Percentiles rank a stretch among this genome's conserved stretches.
These are phyloP conservation scores for Meteorus colon DNA, from an alignment of 2,888 invertebrate genomes.

Conservation along the genomic window DNA sequence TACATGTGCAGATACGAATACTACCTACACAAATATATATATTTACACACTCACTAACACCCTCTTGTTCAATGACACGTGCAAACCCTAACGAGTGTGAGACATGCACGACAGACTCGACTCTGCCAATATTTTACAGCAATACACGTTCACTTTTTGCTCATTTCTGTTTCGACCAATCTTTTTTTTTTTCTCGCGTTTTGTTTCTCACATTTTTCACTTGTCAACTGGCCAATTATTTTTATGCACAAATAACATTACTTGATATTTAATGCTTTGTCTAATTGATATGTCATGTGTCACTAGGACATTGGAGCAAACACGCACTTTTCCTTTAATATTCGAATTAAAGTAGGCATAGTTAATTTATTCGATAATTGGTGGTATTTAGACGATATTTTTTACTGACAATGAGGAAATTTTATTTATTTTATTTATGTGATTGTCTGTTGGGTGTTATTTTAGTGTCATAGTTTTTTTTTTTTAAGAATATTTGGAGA, in stretches of 20 bases:
- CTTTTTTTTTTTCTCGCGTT: background rate
- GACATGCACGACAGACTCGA: constrained; percentile 21
- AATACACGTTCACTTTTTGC: constrained; percentile 5
- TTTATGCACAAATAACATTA: background rate
- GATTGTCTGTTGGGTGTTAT: too few species aligned
- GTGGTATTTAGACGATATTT: too few species aligned
- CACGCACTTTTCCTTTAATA: too few species aligned
- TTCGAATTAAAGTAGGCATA: too few species aligned
- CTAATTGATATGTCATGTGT: background rate
- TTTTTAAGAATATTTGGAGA: too few species aligned
- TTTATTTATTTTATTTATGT: too few species aligned
- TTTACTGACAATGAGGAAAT: too few species aligned
- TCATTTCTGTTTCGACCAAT: constrained; percentile 7
- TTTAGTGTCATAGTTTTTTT: too few species aligned
- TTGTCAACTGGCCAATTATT: background rate
- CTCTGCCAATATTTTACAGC: constrained; percentile 30
- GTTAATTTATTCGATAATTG: too few species aligned
- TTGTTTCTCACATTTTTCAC: background rate
- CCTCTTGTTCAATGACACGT: constrained; percentile 32
- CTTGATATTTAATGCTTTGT: background rate
- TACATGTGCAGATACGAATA: too few species aligned
- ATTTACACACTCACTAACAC: constrained; percentile 5
- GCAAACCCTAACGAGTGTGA: constrained; percentile 31
- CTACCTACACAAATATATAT: background rate
- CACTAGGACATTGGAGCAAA: too few species aligned